Conservation (phyloP, 1,140 invertebrate genomes). For the Nylanderia fulva region DNA sequence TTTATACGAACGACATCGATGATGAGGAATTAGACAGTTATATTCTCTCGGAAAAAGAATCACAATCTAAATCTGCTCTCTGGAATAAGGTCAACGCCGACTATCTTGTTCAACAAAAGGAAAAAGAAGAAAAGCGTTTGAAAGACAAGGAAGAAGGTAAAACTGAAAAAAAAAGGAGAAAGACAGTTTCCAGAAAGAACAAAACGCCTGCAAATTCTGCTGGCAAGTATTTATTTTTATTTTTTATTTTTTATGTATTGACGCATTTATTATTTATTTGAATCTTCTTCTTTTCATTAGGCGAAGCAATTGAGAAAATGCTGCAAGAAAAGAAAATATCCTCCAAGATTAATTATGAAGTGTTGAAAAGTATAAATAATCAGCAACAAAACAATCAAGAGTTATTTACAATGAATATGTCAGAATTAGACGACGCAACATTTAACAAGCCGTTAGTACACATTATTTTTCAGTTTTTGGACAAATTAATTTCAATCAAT, state of each 20-base stretch:
- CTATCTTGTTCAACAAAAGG: slow-evolving; percentile 94
- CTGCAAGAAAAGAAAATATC: slow-evolving; percentile 98
- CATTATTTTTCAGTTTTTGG: slow-evolving; percentile 5
- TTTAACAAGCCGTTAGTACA: slow-evolving; percentile 69
- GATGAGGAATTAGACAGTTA: slow-evolving; percentile 95
- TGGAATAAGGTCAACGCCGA: slow-evolving; percentile 95
- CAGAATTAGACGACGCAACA: slow-evolving; percentile 23
- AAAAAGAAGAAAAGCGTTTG: slow-evolving; percentile 91
- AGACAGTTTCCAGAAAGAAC: slow-evolving; percentile 87
- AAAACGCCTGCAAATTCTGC: slow-evolving; percentile 91
- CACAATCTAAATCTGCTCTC: slow-evolving; percentile 91
- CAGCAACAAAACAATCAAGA: slow-evolving; percentile 71
- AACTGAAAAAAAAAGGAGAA: slow-evolving; percentile 91
- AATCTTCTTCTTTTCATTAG: slow-evolving; percentile 76
- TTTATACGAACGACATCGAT: slow-evolving; percentile 93
- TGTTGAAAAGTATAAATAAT: slow-evolving; percentile 92
- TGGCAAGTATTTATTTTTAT: slow-evolving; percentile 79
- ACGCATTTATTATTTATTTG: slow-evolving; percentile 16
- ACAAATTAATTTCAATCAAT: background rate
- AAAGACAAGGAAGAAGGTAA: slow-evolving; percentile 93
- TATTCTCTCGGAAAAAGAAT: slow-evolving; percentile 94
- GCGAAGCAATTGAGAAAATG: slow-evolving; percentile 98
- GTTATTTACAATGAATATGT: background rate
- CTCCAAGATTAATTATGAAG: slow-evolving; percentile 99
- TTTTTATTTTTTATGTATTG: slow-evolving; percentile 19